Conservation (phyloP, 2,888 invertebrate genomes). For the Cyaniris semiargus region DNA sequence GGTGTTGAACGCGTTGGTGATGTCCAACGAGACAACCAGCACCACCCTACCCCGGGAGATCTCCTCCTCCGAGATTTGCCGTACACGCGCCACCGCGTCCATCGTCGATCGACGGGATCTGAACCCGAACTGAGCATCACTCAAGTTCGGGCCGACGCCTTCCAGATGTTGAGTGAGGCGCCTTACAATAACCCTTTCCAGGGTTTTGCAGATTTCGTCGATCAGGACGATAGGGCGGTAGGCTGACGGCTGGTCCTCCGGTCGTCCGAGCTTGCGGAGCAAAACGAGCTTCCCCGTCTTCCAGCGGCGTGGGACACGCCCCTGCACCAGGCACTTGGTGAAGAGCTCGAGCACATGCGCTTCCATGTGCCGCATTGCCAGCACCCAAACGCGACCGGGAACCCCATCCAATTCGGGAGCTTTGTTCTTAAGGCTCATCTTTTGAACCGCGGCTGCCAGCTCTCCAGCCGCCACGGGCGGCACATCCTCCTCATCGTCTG, state of each 20-base stretch:
- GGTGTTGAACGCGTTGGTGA: background rate
- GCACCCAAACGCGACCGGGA: constrained; percentile 25
- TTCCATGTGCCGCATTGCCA: background rate
- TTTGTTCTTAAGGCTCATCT: constrained; percentile 31
- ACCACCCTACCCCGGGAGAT: constrained; percentile 6
- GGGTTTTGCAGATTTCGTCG: too few species aligned
- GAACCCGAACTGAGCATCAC: too few species aligned
- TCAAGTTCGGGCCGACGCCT: too few species aligned
- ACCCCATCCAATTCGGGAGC: constrained; percentile 40
- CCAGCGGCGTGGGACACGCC: constrained; percentile 34
- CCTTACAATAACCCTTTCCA: too few species aligned
- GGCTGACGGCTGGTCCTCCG: too few species aligned
- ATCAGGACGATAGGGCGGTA: too few species aligned
- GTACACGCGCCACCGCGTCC: too few species aligned
- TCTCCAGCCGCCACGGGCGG: background rate
- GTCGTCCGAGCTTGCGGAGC: too few species aligned
- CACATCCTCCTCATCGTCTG: background rate
- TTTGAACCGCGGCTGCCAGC: background rate
- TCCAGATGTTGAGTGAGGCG: too few species aligned
- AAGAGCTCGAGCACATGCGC: background rate
- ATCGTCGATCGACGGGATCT: too few species aligned
- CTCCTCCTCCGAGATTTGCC: background rate
- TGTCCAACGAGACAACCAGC: background rate
- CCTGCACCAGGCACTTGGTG: constrained; percentile 23
- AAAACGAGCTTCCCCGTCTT: too few species aligned